Evolutionary conservation across 53 echinoderm and acorn worm genomes (phyloP).

Genomic region (Hippasteria phrygiana): DNA sequence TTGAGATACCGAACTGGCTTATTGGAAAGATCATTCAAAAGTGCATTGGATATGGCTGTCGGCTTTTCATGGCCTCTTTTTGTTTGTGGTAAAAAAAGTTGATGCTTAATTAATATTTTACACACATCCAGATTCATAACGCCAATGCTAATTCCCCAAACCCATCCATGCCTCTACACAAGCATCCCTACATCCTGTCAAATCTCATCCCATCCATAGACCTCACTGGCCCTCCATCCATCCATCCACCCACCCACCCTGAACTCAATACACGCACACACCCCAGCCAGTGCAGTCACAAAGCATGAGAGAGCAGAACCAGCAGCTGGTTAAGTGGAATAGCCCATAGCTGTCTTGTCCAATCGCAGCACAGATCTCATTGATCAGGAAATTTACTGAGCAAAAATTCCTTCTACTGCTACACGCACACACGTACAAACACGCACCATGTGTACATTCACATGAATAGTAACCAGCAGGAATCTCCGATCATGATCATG

Average conservation of each 20-base stretch:
- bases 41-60: too few species aligned
- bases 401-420: not conserved
- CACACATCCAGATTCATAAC: too few species aligned
- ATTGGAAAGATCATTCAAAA: too few species aligned
- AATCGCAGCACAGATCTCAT: constrained; percentile 53
- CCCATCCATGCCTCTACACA: not conserved
- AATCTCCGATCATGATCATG: constrained; percentile 3
- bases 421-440: not conserved
- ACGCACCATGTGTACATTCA: not conserved
- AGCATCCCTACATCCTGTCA: not conserved
- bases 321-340: constrained; percentile 46
- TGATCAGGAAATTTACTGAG: constrained; percentile 19
- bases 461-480: constrained; percentile 36
- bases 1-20: too few species aligned
- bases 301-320: constrained; percentile 23
- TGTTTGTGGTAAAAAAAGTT: too few species aligned
- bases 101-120: too few species aligned
- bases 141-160: not conserved
- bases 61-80: too few species aligned
- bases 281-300: constrained; percentile 29
- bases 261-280: not conserved
- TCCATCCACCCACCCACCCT: not conserved
- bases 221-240: not conserved
- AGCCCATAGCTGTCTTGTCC: constrained; percentile 50
- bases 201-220: not conserved